Conservation (phyloP, 2,113 vertebrate species). For the Melanocharis versteri region DNA sequence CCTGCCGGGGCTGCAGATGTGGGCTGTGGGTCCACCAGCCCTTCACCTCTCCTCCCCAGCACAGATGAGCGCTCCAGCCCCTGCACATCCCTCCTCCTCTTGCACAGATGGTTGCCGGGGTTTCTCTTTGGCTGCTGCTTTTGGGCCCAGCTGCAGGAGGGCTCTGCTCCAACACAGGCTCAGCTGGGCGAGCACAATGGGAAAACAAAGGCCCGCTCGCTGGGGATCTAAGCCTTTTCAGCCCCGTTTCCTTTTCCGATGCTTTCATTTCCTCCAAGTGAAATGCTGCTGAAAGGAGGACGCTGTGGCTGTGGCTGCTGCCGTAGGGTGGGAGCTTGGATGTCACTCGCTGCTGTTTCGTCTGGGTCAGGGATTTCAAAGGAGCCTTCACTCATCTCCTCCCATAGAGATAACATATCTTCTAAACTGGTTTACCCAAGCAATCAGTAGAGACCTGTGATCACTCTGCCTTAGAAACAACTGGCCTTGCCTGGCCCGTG, state of each 20-base stretch:
- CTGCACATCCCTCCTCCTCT: neutral
- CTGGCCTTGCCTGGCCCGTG: rapidly evolving
- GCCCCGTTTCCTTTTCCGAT: constrained; percentile 41
- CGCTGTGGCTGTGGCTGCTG: neutral
- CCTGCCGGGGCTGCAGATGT: neutral
- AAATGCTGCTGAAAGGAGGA: constrained; percentile 38
- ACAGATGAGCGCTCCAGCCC: neutral
- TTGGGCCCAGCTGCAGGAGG: constrained; percentile 63
- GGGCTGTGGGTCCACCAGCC: neutral
- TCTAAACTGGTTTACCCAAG: neutral
- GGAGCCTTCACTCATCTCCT: neutral
- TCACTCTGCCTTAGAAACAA: neutral
- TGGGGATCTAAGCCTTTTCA: constrained; percentile 50
- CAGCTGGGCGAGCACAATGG: constrained; percentile 53
- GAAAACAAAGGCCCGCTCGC: constrained; percentile 21
- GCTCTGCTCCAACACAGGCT: constrained; percentile 64
- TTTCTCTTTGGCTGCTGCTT: constrained; percentile 51
- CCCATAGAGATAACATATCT: neutral
- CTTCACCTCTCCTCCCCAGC: neutral
- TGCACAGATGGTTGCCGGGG: neutral
- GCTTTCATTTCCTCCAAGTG: constrained; percentile 21
- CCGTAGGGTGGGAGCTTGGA: neutral
- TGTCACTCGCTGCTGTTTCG: neutral
- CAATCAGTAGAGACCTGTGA: neutral
- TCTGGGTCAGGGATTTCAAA: constrained; percentile 3